Evolutionary conservation across 1,140 invertebrate genomes (phyloP).

Genomic region (Oscheius sp.): DNA sequence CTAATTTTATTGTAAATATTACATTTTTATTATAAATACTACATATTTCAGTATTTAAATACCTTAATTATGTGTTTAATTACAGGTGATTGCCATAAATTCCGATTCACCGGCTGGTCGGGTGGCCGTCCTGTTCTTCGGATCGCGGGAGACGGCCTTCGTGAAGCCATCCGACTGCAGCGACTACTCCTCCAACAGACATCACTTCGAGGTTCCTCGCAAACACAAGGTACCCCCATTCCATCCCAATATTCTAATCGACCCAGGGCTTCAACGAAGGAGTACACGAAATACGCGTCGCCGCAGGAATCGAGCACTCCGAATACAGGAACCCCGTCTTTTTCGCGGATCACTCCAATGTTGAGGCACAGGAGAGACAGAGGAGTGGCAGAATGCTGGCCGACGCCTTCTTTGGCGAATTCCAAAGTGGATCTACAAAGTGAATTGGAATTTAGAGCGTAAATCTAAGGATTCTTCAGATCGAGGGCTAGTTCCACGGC

Average conservation of each 20-base stretch:
- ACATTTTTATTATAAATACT: too few species aligned
- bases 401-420: conserved; percentile 1
- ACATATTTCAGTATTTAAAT: conserved; percentile 15
- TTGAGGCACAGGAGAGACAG: not conserved
- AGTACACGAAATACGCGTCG: conserved; percentile 34
- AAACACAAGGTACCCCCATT: conserved; percentile 26
- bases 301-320: conserved; percentile 2
- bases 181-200: conserved; percentile 19
- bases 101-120: conserved; percentile 16
- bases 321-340: conserved; percentile 1
- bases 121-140: conserved; percentile 40
- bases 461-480: too few species aligned
- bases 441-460: too few species aligned
- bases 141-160: conserved; percentile 40
- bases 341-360: conserved; percentile 4
- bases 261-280: conserved; percentile 41
- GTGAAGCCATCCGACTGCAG: conserved; percentile 36
- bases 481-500: too few species aligned
- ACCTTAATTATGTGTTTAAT: not conserved
- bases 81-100: conserved; percentile 18
- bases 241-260: not conserved
- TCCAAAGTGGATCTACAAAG: conserved; percentile 20
- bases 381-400: conserved; percentile 2
- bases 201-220: conserved; percentile 18
- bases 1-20: too few species aligned